Conservation (phyloP, 2,888 invertebrate genomes). For the Phrixothrix hirtus region DNA sequence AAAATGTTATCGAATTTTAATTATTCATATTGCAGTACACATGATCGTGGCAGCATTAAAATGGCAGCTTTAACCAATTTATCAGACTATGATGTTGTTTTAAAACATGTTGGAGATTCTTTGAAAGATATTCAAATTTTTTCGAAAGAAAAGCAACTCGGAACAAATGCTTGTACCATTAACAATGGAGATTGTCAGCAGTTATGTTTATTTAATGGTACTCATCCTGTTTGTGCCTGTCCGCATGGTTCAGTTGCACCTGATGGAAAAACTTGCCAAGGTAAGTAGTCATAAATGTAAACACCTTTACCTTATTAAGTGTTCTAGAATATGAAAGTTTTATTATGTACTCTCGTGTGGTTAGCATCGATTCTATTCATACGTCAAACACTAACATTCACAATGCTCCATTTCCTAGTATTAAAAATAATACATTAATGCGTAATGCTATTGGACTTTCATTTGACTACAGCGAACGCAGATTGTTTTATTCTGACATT, state of each 20-base stretch:
- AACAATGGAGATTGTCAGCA: conserved; percentile 77
- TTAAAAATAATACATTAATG: conserved; percentile 73
- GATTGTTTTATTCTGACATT: conserved; percentile 87
- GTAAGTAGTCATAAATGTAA: conserved; percentile 41
- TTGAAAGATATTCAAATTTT: conserved; percentile 72
- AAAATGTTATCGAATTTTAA: neutral
- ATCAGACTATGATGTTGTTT: conserved; percentile 59
- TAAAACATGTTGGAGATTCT: conserved; percentile 65
- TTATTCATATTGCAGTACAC: conserved; percentile 51
- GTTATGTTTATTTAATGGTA: conserved; percentile 74
- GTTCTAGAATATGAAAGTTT: conserved; percentile 75
- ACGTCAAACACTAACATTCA: conserved; percentile 71
- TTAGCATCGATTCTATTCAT: conserved; percentile 80
- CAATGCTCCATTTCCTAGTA: conserved; percentile 77
- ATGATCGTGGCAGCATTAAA: conserved; percentile 67
- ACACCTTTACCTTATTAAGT: conserved; percentile 3
- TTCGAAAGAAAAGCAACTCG: conserved; percentile 60
- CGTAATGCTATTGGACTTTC: conserved; percentile 85
- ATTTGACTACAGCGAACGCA: conserved; percentile 70
- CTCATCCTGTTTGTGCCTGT: conserved; percentile 73
- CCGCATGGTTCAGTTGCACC: conserved; percentile 75
- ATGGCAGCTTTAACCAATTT: conserved; percentile 66
- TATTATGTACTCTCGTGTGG: conserved; percentile 80
- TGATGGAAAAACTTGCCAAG: conserved; percentile 70
- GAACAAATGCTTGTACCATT: conserved; percentile 66